Evolutionary conservation across 2,797 vertebrate genomes (phyloP).

Genomic region (Neopelma chrysocephalum): DNA sequence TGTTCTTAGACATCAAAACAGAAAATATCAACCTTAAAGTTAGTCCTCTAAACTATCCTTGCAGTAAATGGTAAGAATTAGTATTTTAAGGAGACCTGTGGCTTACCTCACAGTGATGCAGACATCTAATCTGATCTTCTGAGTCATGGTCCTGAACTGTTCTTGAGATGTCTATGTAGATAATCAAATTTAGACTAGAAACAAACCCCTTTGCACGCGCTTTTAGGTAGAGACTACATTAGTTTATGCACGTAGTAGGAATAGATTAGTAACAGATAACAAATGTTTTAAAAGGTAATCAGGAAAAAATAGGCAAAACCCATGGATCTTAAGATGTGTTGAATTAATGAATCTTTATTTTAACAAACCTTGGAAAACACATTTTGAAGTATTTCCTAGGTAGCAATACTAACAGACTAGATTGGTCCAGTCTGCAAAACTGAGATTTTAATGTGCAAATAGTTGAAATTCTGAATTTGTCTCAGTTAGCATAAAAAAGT

Average conservation of each 20-base stretch:
- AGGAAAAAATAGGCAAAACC: background rate
- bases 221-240: background rate
- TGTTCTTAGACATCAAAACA: background rate
- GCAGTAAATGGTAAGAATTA: background rate
- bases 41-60: background rate
- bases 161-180: background rate
- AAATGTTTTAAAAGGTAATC: background rate
- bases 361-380: background rate
- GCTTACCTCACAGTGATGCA: background rate
- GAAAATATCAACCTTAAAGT: background rate
- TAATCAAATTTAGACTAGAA: background rate
- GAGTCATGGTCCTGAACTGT: background rate
- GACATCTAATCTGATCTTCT: background rate
- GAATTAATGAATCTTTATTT: background rate
- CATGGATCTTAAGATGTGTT: background rate
- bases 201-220: background rate
- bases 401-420: background rate
- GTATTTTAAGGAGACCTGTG: background rate
- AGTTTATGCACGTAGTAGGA: background rate
- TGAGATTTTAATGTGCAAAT: background rate
- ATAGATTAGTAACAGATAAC: background rate
- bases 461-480: background rate
- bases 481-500: background rate
- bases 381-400: background rate
- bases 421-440: background rate